A percentile compares a stretch with the other conserved stretches of the same genome.
These are phyloP conservation scores for Danio tinwini DNA, from an alignment of 2,797 vertebrate genomes.

Conservation along the genomic window DNA sequence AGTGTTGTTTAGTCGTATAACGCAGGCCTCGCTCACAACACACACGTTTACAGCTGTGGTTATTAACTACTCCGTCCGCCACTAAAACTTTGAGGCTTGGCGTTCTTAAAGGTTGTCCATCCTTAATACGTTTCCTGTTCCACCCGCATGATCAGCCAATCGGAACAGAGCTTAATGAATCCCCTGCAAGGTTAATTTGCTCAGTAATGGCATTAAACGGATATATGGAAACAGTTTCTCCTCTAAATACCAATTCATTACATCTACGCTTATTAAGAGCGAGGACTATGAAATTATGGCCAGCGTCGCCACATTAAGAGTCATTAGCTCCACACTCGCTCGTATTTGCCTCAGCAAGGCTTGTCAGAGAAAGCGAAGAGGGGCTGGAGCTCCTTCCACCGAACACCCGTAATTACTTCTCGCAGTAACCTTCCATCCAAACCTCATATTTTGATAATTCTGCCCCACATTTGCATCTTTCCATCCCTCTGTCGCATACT, in stretches of 20 bases:
- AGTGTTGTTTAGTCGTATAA: slow-evolving; percentile 24
- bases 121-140: slow-evolving; percentile 84
- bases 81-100: slow-evolving; percentile 73
- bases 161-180: slow-evolving; percentile 99
- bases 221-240: slow-evolving; percentile 94
- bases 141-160: slow-evolving; percentile 93
- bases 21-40: not conserved
- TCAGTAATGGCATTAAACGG: slow-evolving; percentile 98
- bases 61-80: slow-evolving; percentile 46
- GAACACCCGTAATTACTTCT: slow-evolving; percentile 81
- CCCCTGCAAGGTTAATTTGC: slow-evolving; percentile 98
- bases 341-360: slow-evolving; percentile 79
- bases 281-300: slow-evolving; percentile 93
- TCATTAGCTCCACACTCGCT: slow-evolving; percentile 73
- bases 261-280: slow-evolving; percentile 95
- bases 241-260: slow-evolving; percentile 99
- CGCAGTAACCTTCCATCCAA: slow-evolving; percentile 61
- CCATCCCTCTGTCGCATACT: slow-evolving; percentile 61
- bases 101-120: slow-evolving; percentile 75
- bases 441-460: slow-evolving; percentile 63
- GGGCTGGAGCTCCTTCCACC: slow-evolving; percentile 84
- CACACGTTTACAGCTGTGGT: slow-evolving; percentile 6
- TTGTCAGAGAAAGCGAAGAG: slow-evolving; percentile 70
- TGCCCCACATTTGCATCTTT: slow-evolving; percentile 56
- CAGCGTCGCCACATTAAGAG: slow-evolving; percentile 91